Percentiles rank a stretch among this genome's conserved stretches.
Conservation (phyloP, 2,888 invertebrate species). For the Hoplodrina ambigua region DNA sequence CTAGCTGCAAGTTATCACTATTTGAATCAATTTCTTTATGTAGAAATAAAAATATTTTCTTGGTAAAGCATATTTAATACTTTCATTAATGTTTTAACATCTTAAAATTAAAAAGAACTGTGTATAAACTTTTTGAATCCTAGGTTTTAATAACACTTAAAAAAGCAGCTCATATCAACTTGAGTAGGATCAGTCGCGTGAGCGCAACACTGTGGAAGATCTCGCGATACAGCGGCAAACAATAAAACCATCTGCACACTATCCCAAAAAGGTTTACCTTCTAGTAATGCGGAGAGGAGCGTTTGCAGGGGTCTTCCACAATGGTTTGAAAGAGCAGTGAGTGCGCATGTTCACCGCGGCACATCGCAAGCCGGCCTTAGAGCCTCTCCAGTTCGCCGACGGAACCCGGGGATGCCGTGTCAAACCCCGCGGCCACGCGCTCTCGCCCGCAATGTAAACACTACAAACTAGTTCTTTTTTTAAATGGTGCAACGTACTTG, state of each 20-base stretch:
- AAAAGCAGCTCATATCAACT: slow-evolving; percentile 13
- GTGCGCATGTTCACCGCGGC: slow-evolving; percentile 85
- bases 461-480: slow-evolving; percentile 65
- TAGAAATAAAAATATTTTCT: background rate
- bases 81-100: slow-evolving; percentile 7
- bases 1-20: background rate
- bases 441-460: slow-evolving; percentile 76
- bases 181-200: slow-evolving; percentile 19
- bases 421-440: slow-evolving; percentile 65
- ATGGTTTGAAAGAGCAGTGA: slow-evolving; percentile 80
- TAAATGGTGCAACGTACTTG: slow-evolving; percentile 72
- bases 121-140: slow-evolving; percentile 14
- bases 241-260: slow-evolving; percentile 74
- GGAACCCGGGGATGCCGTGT: slow-evolving; percentile 74
- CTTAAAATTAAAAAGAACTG: slow-evolving; percentile 7
- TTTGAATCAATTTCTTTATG: background rate
- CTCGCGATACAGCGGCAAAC: slow-evolving; percentile 61
- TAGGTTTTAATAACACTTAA: slow-evolving; percentile 27
- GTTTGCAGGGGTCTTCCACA: slow-evolving; percentile 83
- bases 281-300: slow-evolving; percentile 79
- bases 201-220: slow-evolving; percentile 53
- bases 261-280: slow-evolving; percentile 81
- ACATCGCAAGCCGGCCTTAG: slow-evolving; percentile 72
- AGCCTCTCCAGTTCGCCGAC: slow-evolving; percentile 80
- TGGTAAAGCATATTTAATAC: background rate